Conservation (phyloP, 2,888 invertebrate species). For the Drosophila monieri region DNA sequence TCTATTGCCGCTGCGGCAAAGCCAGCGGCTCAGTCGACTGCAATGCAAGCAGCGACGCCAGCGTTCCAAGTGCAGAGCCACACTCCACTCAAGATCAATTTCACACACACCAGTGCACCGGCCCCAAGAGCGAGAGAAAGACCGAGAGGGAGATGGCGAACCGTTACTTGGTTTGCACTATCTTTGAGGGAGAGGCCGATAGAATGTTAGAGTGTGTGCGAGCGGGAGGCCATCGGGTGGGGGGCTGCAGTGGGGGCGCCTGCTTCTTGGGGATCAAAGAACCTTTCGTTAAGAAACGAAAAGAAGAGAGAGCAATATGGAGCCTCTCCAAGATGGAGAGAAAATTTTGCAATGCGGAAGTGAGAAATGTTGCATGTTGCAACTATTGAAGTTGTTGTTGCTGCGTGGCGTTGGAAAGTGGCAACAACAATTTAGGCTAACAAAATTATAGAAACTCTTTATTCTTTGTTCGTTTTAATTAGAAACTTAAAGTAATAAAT, state of each 20-base stretch:
- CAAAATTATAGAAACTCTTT: slow-evolving; percentile 9
- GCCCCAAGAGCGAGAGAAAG: slow-evolving; percentile 37
- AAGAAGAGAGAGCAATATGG: slow-evolving; percentile 31
- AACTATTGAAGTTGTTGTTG: slow-evolving; percentile 16
- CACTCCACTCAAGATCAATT: slow-evolving; percentile 81
- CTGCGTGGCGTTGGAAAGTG: slow-evolving; percentile 14
- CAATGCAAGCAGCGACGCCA: slow-evolving; percentile 9
- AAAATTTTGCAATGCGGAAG: slow-evolving; percentile 67
- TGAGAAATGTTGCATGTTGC: slow-evolving; percentile 56
- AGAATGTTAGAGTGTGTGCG: slow-evolving; percentile 10
- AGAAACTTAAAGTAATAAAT: no score
- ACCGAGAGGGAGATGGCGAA: slow-evolving; percentile 45
- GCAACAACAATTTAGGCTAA: slow-evolving; percentile 20
- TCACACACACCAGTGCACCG: slow-evolving; percentile 72
- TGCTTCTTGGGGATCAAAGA: slow-evolving; percentile 37
- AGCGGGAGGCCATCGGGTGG: slow-evolving; percentile 12
- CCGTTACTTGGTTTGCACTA: slow-evolving; percentile 68
- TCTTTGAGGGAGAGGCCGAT: slow-evolving; percentile 27
- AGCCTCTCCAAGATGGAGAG: slow-evolving; percentile 30
- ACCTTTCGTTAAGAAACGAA: slow-evolving; percentile 27
- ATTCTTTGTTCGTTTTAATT: slow-evolving; percentile 2
- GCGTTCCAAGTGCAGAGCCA: slow-evolving; percentile 75
- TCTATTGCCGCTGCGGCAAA: slow-evolving; percentile 73
- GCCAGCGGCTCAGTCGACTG: slow-evolving; percentile 10
- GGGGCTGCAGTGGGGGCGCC: slow-evolving; percentile 38